Conservation (phyloP, 2,888 invertebrate genomes). For the Oxyscelio sp. region DNA sequence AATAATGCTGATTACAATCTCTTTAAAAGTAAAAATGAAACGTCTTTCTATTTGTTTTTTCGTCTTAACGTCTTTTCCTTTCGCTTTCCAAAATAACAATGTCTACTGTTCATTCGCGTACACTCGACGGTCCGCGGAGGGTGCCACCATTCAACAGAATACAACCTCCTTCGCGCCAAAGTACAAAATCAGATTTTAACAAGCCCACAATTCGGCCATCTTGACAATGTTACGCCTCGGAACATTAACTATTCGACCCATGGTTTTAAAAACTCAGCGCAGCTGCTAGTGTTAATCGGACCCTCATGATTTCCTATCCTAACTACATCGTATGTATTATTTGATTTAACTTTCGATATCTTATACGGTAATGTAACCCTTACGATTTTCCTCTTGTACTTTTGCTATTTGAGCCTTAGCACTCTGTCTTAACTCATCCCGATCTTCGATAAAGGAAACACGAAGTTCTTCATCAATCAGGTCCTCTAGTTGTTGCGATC, state of each 20-base stretch:
- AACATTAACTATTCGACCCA: conserved; percentile 19
- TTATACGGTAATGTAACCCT: conserved; percentile 37
- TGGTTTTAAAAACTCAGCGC: conserved; percentile 42
- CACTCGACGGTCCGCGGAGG: too few species aligned
- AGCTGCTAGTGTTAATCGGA: conserved; percentile 26
- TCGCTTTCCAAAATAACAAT: too few species aligned
- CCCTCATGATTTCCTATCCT: conserved; percentile 28
- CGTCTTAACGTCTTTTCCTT: too few species aligned
- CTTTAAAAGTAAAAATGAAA: too few species aligned
- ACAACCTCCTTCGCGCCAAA: too few species aligned
- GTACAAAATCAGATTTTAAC: too few species aligned
- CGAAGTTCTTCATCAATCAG: not conserved
- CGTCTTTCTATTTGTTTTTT: too few species aligned
- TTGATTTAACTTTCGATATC: conserved; percentile 15
- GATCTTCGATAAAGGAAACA: not conserved
- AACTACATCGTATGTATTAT: conserved; percentile 49
- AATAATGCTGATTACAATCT: too few species aligned
- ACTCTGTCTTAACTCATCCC: not conserved
- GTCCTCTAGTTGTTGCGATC: too few species aligned
- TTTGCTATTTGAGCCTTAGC: conserved; percentile 34
- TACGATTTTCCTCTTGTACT: conserved; percentile 68
- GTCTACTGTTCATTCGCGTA: too few species aligned
- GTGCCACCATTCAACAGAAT: too few species aligned
- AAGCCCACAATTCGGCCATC: conserved; percentile 61
- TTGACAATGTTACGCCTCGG: conserved; percentile 18